These are phyloP conservation scores for Hoplias malabaricus DNA, from an alignment of 2,113 vertebrate genomes.

Conservation along the genomic window DNA sequence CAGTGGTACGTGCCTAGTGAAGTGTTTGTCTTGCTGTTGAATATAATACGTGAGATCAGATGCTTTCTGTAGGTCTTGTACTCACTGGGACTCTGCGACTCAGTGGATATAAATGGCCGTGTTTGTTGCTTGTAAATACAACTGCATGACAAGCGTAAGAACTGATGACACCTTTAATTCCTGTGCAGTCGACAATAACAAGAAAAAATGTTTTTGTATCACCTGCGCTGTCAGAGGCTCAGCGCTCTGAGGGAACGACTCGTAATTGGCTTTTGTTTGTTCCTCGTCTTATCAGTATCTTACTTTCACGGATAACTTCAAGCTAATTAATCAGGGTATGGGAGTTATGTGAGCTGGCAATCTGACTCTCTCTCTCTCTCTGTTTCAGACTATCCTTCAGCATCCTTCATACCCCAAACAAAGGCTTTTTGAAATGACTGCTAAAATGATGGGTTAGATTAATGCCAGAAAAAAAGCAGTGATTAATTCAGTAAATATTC, in stretches of 20 bases:
- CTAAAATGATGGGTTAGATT: slow-evolving; percentile 35
- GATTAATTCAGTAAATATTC: slow-evolving; percentile 53
- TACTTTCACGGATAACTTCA: slow-evolving; percentile 71
- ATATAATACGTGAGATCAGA: not conserved
- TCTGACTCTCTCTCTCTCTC: not conserved
- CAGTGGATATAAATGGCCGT: not conserved
- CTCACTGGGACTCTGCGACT: not conserved
- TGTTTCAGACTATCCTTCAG: slow-evolving; percentile 33
- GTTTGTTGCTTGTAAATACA: not conserved
- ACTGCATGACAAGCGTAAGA: not conserved
- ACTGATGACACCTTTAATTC: not conserved
- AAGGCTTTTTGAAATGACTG: slow-evolving; percentile 29
- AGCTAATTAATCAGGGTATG: slow-evolving; percentile 69
- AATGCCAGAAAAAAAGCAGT: slow-evolving; percentile 3
- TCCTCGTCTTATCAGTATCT: slow-evolving; percentile 67
- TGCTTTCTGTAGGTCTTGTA: not conserved
- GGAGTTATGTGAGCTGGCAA: slow-evolving; percentile 51
- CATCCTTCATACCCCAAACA: slow-evolving; percentile 40
- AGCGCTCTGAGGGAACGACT: slow-evolving; percentile 53
- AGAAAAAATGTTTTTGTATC: not conserved
- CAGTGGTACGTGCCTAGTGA: not conserved
- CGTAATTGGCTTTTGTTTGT: slow-evolving; percentile 71
- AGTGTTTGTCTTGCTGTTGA: not conserved
- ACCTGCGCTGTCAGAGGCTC: slow-evolving; percentile 28
- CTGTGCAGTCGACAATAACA: not conserved